phyloP scores from a whole-genome alignment of 1,140 invertebrate genomes.

The Ptiloglossa arizonensis region DNA sequence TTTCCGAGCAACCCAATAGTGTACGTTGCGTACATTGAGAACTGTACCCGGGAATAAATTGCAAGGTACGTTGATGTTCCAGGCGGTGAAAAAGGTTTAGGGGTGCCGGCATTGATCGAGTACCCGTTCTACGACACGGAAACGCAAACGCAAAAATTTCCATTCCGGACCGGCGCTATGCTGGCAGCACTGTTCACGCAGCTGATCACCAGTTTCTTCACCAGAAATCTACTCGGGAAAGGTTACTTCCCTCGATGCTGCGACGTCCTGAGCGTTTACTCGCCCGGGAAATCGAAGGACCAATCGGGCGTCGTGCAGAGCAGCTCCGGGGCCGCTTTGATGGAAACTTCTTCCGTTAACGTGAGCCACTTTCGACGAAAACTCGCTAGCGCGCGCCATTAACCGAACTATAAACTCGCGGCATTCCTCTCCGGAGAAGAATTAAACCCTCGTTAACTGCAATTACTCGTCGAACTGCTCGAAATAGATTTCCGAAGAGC shows the following conservation, averaged over 20 bases:
- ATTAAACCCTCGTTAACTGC: too few species aligned
- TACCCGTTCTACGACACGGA: conserved; percentile 85
- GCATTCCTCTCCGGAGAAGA: too few species aligned
- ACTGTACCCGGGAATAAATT: too few species aligned
- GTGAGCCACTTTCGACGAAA: conserved; percentile 42
- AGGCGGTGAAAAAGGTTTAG: conserved; percentile 86
- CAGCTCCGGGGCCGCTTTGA: conserved; percentile 77
- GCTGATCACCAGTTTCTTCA: conserved; percentile 82
- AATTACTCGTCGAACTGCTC: too few species aligned
- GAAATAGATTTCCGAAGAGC: too few species aligned
- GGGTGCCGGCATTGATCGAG: conserved; percentile 84
- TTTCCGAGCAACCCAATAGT: too few species aligned
- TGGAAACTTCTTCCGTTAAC: conserved; percentile 74
- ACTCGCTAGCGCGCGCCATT: too few species aligned
- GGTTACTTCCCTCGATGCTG: conserved; percentile 82
- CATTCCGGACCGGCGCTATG: conserved; percentile 84
- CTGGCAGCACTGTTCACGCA: conserved; percentile 84
- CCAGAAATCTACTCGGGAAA: conserved; percentile 83
- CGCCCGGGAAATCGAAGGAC: conserved; percentile 76
- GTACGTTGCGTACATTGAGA: too few species aligned
- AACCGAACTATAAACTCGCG: too few species aligned
- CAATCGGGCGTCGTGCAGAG: conserved; percentile 76
- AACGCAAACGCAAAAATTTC: conserved; percentile 83
- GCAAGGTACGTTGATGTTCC: too few species aligned
- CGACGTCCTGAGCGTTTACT: conserved; percentile 78